Conservation (phyloP, 2,797 vertebrate genomes). For the Cyclura pinguis region DNA sequence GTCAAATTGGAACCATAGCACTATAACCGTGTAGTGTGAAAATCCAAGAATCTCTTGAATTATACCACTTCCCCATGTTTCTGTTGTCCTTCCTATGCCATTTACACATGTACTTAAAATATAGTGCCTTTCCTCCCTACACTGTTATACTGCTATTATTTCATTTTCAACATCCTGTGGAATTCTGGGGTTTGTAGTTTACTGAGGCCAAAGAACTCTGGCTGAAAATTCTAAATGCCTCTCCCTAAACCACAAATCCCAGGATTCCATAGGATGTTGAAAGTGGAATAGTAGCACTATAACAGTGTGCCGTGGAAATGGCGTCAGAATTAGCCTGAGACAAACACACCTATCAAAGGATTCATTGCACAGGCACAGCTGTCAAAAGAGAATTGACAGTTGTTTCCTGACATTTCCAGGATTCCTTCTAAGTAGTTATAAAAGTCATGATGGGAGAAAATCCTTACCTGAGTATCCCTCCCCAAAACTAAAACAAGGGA, state of each 20-base stretch:
- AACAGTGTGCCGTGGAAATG: too few relatives aligned
- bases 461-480: not conserved
- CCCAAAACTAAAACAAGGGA: not conserved
- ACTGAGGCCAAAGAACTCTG: too few relatives aligned
- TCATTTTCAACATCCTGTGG: too few relatives aligned
- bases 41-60: too few relatives aligned
- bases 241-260: not conserved
- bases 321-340: not conserved
- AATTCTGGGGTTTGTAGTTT: too few relatives aligned
- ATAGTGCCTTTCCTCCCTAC: too few relatives aligned
- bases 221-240: too few relatives aligned
- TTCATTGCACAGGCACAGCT: not conserved
- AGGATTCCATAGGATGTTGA: too few relatives aligned
- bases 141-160: too few relatives aligned
- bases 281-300: too few relatives aligned
- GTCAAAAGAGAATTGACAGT: not conserved
- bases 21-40: too few relatives aligned
- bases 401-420: not conserved
- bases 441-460: not conserved
- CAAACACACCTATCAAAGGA: not conserved
- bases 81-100: not conserved
- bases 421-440: not conserved
- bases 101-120: not conserved
- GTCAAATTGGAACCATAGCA: too few relatives aligned
- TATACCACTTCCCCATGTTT: not conserved